These are phyloP conservation scores for Aleadryas rufinucha DNA, from an alignment of 2,113 vertebrate genomes.

Conservation along the genomic window DNA sequence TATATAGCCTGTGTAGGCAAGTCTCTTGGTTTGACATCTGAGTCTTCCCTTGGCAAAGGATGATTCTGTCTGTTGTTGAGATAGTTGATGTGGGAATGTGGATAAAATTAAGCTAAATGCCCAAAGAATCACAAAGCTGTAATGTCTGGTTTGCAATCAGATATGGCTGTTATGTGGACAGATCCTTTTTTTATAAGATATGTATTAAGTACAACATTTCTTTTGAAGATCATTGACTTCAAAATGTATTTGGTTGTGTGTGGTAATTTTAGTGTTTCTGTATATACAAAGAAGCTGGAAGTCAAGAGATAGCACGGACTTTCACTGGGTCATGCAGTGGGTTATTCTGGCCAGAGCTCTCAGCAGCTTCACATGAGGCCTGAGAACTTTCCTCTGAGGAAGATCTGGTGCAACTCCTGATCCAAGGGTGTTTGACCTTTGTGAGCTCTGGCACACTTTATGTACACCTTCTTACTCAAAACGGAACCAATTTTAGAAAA, in stretches of 20 bases:
- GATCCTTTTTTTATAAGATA: background rate
- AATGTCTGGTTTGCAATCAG: constrained; percentile 11
- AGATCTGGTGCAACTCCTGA: accelerated
- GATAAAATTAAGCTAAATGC: constrained; percentile 8
- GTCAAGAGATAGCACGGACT: background rate
- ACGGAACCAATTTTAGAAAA: background rate
- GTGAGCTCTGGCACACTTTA: accelerated
- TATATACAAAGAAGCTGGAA: background rate
- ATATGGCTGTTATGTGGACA: background rate
- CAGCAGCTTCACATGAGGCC: background rate
- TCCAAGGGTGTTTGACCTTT: accelerated
- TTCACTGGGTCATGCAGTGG: background rate
- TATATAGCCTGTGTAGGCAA: constrained; percentile 27
- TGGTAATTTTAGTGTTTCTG: background rate
- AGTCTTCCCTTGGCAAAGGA: constrained; percentile 38
- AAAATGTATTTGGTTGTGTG: background rate
- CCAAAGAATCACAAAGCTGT: background rate
- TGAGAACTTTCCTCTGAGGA: background rate
- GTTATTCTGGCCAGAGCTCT: background rate
- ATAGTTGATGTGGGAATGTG: constrained; percentile 18
- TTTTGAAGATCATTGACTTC: background rate
- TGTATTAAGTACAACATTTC: background rate
- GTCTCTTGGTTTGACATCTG: constrained; percentile 38
- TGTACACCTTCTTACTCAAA: accelerated
- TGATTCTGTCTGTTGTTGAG: constrained; percentile 1